A percentile compares a stretch with the other conserved stretches of the same genome.
These are phyloP conservation scores for Rhyacophila brunnea DNA, from an alignment of 1,140 invertebrate species.

Conservation along the genomic window DNA sequence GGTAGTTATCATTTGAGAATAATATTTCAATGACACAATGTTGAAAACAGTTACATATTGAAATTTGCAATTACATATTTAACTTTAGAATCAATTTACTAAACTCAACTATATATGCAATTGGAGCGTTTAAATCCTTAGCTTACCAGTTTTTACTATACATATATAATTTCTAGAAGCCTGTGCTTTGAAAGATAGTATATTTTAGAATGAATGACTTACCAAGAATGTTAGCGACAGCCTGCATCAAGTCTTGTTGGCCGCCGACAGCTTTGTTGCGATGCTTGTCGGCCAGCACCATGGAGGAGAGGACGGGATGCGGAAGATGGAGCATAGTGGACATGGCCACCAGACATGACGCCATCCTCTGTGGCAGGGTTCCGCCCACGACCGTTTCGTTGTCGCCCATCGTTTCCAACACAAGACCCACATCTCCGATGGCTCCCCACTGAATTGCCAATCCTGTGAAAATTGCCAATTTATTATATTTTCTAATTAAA, in stretches of 20 bases:
- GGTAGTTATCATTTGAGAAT: no score
- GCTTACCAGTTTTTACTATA: no score
- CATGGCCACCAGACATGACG: constrained; percentile 81
- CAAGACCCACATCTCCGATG: constrained; percentile 93
- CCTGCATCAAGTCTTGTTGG: constrained; percentile 62
- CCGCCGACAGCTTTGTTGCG: constrained; percentile 54
- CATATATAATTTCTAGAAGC: no score
- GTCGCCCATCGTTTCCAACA: constrained; percentile 81
- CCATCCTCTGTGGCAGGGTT: constrained; percentile 88
- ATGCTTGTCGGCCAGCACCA: constrained; percentile 77
- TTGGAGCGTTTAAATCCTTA: no score
- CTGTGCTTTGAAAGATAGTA: not conserved
- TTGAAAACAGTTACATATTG: no score
- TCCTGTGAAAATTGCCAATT: constrained; percentile 48
- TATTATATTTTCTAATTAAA: no score
- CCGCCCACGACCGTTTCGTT: constrained; percentile 92
- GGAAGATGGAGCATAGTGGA: constrained; percentile 86
- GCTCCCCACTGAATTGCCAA: constrained; percentile 97
- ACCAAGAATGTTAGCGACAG: constrained; percentile 83
- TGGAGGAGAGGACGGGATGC: constrained; percentile 80
- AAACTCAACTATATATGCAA: no score
- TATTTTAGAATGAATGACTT: constrained; percentile 8
- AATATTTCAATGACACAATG: no score
- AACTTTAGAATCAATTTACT: no score
- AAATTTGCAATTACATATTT: no score